Conservation (phyloP, 2,888 invertebrate genomes). For the Hipparchia semele region DNA sequence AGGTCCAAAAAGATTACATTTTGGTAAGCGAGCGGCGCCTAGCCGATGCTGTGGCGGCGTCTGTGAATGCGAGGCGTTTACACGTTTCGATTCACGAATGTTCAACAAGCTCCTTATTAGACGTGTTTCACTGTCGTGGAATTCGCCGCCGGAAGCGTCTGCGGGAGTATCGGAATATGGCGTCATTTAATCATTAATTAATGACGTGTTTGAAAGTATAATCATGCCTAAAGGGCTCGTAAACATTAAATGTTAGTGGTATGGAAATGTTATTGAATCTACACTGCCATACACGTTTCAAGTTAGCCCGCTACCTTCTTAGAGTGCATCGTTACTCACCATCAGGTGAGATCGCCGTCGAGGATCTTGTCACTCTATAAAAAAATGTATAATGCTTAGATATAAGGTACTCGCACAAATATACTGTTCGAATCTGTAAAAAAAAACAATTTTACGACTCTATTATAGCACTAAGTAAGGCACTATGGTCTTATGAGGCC, state of each 20-base stretch:
- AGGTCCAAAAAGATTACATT: conserved; percentile 70
- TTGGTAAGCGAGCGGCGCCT: conserved; percentile 80
- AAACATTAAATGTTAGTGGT: background rate
- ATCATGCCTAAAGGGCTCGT: background rate
- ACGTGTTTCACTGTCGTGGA: conserved; percentile 18
- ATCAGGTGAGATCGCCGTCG: too few relatives aligned
- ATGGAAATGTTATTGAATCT: background rate
- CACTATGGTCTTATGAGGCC: too few relatives aligned
- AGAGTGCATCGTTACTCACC: too few relatives aligned
- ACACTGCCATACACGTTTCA: background rate
- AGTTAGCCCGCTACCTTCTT: too few relatives aligned
- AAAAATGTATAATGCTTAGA: too few relatives aligned
- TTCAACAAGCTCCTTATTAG: background rate
- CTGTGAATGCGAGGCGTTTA: conserved; percentile 73
- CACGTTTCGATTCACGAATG: conserved; percentile 36
- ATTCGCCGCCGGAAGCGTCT: conserved; percentile 18
- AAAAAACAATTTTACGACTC: too few relatives aligned
- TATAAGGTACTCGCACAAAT: too few relatives aligned
- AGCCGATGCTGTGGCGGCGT: conserved; percentile 76
- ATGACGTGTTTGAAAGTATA: conserved; percentile 7
- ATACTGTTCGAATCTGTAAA: too few relatives aligned
- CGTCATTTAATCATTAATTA: conserved; percentile 18
- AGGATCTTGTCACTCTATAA: too few relatives aligned
- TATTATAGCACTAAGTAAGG: too few relatives aligned
- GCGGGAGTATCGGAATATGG: background rate